phyloP scores from a whole-genome alignment of 1,140 invertebrate genomes.

The Ridgeia piscesae region DNA sequence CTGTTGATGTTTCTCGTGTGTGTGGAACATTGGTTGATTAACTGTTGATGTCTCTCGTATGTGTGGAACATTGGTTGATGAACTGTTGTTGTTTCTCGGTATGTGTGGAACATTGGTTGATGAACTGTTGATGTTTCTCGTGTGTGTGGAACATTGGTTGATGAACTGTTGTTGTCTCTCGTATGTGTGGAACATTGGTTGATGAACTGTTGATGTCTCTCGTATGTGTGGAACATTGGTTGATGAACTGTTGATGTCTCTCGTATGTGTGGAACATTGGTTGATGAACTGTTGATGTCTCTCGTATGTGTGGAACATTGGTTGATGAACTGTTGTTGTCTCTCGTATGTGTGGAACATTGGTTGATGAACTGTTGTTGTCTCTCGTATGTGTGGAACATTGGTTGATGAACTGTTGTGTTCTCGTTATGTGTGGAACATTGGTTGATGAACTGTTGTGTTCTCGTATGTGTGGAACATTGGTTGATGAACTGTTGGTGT shows the following conservation, averaged over 20 bases:
- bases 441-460: conserved; percentile 68
- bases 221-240: not conserved
- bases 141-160: not conserved
- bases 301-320: not conserved
- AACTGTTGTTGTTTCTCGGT: not conserved
- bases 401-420: not conserved
- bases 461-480: not conserved
- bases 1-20: conserved; percentile 51
- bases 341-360: too few relatives aligned
- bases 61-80: not conserved
- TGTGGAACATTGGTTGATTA: too few relatives aligned
- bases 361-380: not conserved
- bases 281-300: conserved; percentile 60
- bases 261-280: conserved; percentile 97
- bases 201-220: not conserved
- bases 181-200: too few relatives aligned
- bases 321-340: not conserved
- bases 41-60: not conserved
- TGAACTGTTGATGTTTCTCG: not conserved
- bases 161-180: not conserved
- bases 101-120: too few relatives aligned
- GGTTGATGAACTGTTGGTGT: not conserved
- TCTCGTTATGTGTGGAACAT: conserved; percentile 99
- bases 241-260: conserved; percentile 19
- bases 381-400: not conserved